Evolutionary conservation across 2,797 vertebrate genomes (phyloP).

Genomic region (Lithobates sylvaticus): DNA sequence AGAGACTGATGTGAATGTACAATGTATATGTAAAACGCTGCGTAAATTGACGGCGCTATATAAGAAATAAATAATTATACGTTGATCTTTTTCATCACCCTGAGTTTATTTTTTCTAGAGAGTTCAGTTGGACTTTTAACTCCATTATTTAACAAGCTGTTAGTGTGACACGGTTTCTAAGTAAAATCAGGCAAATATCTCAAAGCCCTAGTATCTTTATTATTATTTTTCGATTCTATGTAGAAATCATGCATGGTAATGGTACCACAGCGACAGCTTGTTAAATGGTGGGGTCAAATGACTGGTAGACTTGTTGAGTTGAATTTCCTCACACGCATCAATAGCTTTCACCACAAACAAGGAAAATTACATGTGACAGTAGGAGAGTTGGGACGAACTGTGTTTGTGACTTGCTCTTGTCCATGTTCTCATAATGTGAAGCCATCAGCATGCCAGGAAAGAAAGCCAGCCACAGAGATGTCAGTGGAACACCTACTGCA

Average conservation of each 20-base stretch:
- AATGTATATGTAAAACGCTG: too few species aligned
- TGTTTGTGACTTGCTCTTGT: constrained; percentile 21
- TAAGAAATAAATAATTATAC: too few species aligned
- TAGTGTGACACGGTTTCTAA: too few species aligned
- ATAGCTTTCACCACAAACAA: not conserved
- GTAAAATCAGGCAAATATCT: not conserved
- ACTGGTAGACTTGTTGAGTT: constrained; percentile 10
- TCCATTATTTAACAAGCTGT: too few species aligned
- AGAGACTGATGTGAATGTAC: too few species aligned
- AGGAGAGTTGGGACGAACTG: constrained; percentile 10
- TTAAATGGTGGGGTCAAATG: constrained; percentile 7
- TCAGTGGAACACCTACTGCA: constrained; percentile 54
- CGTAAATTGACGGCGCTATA: too few species aligned
- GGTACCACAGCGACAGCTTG: constrained; percentile 8
- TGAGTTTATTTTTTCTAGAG: too few species aligned
- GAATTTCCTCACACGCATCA: constrained; percentile 1
- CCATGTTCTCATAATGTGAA: constrained; percentile 16
- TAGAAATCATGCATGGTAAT: not conserved
- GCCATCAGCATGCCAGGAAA: constrained; percentile 30
- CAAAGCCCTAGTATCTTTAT: too few species aligned
- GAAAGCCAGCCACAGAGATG: constrained; percentile 20
- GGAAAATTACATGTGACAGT: constrained; percentile 14
- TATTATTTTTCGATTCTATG: not conserved
- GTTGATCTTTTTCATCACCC: too few species aligned
- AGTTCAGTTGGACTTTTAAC: too few species aligned